Conservation (phyloP, 2,113 vertebrate species). For the Poecile atricapillus region DNA sequence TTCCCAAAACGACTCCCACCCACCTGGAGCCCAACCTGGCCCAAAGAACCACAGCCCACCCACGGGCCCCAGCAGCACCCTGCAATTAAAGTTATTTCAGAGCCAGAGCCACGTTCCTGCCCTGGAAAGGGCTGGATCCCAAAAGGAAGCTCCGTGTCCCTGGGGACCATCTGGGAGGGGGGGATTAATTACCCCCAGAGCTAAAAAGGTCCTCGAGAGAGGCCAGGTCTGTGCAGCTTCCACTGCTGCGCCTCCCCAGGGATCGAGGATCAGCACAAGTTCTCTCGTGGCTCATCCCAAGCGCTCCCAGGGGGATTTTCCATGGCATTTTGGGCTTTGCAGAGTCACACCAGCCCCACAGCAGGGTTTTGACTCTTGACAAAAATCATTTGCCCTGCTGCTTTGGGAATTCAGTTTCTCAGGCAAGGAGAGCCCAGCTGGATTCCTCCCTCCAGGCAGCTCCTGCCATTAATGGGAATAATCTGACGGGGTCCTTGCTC, state of each 20-base stretch:
- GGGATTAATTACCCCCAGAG: background rate
- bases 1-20: background rate
- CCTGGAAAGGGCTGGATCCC: background rate
- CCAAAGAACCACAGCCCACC: background rate
- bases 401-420: background rate
- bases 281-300: background rate
- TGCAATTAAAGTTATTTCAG: constrained; percentile 5
- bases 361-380: background rate
- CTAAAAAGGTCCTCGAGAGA: background rate
- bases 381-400: background rate
- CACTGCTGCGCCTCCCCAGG: accelerated
- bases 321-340: accelerated
- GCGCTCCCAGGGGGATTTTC: accelerated
- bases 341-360: accelerated
- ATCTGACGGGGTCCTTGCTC: background rate
- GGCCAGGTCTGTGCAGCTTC: background rate
- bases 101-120: background rate
- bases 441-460: background rate
- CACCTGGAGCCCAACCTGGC: background rate
- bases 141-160: background rate
- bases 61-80: background rate
- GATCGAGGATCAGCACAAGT: background rate
- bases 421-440: background rate
- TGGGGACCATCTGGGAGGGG: background rate
- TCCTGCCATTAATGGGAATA: background rate